Percentiles rank a stretch among this genome's conserved stretches.
Conservation (phyloP, 2,113 vertebrate genomes). For the Platichthys flesus region DNA sequence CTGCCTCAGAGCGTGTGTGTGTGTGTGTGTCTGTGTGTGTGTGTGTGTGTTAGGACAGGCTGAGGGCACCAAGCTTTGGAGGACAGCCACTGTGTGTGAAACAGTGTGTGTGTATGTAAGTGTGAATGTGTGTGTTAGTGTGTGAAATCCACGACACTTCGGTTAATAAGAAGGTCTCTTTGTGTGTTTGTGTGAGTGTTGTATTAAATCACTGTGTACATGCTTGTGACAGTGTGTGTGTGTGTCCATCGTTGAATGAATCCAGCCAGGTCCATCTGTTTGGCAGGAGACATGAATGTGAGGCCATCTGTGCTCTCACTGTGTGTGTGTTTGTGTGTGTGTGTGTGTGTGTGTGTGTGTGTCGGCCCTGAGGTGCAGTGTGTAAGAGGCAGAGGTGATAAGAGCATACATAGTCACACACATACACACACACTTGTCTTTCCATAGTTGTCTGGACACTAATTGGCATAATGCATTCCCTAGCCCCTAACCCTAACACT, state of each 20-base stretch:
- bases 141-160: conserved; percentile 46
- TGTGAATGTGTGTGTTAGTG: conserved; percentile 35
- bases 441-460: too few relatives aligned
- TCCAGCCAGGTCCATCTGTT: conserved; percentile 94
- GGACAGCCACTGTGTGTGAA: conserved; percentile 56
- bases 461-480: too few relatives aligned
- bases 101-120: conserved; percentile 43
- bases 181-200: conserved; percentile 64
- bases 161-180: conserved; percentile 54
- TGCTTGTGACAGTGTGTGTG: conserved; percentile 27
- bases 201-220: not conserved
- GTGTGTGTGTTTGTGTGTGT: conserved; percentile 50
- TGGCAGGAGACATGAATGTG: conserved; percentile 94
- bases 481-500: too few relatives aligned
- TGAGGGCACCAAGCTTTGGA: conserved; percentile 69
- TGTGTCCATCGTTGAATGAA: conserved; percentile 89
- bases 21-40: conserved; percentile 38
- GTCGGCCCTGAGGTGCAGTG: conserved; percentile 65
- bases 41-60: conserved; percentile 59
- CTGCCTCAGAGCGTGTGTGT: conserved; percentile 17
- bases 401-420: conserved; percentile 61
- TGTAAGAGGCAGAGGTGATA: conserved; percentile 75
- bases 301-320: conserved; percentile 94
- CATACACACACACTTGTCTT: not conserved
- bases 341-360: conserved; percentile 50